Conservation (phyloP, 1,140 invertebrate species). For the Hydropsyche tenuis region DNA sequence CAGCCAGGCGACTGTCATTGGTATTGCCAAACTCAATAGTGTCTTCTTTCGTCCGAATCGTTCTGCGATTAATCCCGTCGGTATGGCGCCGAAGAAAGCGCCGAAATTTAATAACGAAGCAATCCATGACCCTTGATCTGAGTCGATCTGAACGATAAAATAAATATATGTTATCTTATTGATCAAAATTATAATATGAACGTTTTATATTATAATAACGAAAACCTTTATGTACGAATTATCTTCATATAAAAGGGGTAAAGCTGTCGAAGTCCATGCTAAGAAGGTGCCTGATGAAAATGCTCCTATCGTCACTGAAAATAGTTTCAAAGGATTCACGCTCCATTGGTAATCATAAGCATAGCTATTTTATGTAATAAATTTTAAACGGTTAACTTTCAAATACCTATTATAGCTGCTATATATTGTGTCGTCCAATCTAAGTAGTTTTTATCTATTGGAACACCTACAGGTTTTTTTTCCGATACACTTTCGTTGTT, state of each 20-base stretch:
- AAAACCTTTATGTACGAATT: slow-evolving; percentile 51
- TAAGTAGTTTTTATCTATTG: slow-evolving; percentile 10
- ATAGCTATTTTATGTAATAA: too few species aligned
- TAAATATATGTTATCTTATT: neutral
- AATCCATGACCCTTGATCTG: slow-evolving; percentile 62
- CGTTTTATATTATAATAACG: slow-evolving; percentile 20
- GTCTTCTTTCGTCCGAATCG: slow-evolving; percentile 70
- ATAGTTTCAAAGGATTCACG: slow-evolving; percentile 1
- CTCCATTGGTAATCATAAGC: neutral
- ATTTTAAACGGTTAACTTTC: too few species aligned
- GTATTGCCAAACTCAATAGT: slow-evolving; percentile 64
- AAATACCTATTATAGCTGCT: slow-evolving; percentile 41
- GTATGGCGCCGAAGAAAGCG: slow-evolving; percentile 64
- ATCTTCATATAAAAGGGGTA: slow-evolving; percentile 56
- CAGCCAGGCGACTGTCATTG: slow-evolving; percentile 68
- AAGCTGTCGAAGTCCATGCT: slow-evolving; percentile 65
- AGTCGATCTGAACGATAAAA: slow-evolving; percentile 30
- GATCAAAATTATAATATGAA: neutral
- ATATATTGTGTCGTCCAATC: slow-evolving; percentile 46
- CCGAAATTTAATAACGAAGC: slow-evolving; percentile 65
- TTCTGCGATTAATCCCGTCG: slow-evolving; percentile 67
- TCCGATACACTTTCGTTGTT: neutral
- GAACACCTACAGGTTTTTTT: neutral
- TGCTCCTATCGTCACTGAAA: slow-evolving; percentile 63
- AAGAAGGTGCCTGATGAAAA: slow-evolving; percentile 64